phyloP scores from a whole-genome alignment of 2,888 invertebrate genomes.

The Drosophila monieri region DNA sequence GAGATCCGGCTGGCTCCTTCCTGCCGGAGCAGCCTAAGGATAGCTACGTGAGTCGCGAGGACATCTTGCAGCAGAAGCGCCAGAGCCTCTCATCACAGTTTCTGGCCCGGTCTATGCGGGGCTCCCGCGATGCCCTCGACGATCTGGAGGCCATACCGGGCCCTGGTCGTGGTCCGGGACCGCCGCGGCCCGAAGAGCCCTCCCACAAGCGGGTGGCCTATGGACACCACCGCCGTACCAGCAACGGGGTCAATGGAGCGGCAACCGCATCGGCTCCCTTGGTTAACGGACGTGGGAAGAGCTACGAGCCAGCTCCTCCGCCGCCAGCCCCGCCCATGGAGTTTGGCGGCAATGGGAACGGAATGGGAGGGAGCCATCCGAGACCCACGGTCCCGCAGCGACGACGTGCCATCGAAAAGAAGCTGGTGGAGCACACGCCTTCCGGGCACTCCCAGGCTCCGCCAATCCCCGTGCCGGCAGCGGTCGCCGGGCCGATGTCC shows the following conservation, averaged over 20 bases:
- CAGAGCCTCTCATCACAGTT: conserved; percentile 81
- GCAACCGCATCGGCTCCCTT: background rate
- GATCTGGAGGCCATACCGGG: conserved; percentile 79
- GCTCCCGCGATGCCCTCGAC: conserved; percentile 81
- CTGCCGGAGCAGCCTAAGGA: conserved; percentile 51
- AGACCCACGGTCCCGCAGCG: conserved; percentile 88
- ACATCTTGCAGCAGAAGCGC: conserved; percentile 82
- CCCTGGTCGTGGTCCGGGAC: conserved; percentile 62
- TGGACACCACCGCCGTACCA: conserved; percentile 83
- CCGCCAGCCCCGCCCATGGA: conserved; percentile 35
- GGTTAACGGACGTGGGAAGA: conserved; percentile 63
- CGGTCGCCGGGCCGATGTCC: background rate
- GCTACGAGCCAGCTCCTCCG: conserved; percentile 54
- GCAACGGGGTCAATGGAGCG: conserved; percentile 40
- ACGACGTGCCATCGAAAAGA: conserved; percentile 86
- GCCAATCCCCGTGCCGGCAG: background rate
- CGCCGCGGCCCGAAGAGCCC: conserved; percentile 50
- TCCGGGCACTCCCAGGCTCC: conserved; percentile 20
- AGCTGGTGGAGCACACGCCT: conserved; percentile 84
- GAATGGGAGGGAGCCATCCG: conserved; percentile 43
- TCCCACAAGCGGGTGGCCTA: conserved; percentile 59
- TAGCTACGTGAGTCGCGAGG: conserved; percentile 82
- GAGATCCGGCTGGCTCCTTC: background rate
- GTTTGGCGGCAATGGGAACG: conserved; percentile 16
- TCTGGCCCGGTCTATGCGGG: conserved; percentile 79